phyloP scores from a whole-genome alignment of 1,140 invertebrate species.

The Melanaphis sacchari region DNA sequence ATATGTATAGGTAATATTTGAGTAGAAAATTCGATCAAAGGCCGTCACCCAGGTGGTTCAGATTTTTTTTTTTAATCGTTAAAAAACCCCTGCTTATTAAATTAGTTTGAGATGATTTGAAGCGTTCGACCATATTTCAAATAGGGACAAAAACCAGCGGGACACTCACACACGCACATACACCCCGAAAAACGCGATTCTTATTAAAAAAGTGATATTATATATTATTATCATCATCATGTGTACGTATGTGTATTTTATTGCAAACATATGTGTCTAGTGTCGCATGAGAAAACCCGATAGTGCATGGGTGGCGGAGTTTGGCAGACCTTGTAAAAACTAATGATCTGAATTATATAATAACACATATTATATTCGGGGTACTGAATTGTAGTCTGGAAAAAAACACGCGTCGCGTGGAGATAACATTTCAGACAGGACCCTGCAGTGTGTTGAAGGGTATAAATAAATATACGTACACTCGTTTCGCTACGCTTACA shows the following conservation, averaged over 20 bases:
- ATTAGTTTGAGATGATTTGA: no score
- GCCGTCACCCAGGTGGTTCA: background rate
- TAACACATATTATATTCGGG: background rate
- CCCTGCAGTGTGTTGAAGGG: background rate
- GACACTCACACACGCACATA: background rate
- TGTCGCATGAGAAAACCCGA: constrained; percentile 2
- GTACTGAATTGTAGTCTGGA: background rate
- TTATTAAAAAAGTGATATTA: no score
- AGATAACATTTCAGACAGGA: background rate
- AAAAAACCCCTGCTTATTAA: background rate
- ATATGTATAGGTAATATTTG: no score
- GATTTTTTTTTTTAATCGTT: background rate
- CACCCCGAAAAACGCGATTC: background rate
- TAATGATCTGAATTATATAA: constrained; percentile 2
- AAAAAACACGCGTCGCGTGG: background rate
- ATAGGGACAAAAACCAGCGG: background rate
- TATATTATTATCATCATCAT: background rate
- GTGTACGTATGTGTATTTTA: background rate
- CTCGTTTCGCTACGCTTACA: background rate
- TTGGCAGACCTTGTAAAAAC: constrained; percentile 1
- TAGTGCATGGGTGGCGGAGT: background rate
- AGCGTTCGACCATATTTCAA: background rate
- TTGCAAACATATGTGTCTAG: background rate
- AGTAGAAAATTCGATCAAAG: background rate
- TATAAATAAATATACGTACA: background rate